A percentile compares a stretch with the other conserved stretches of the same genome.
Conservation (phyloP, 2,888 invertebrate species). For the Poecilus cupreus region DNA sequence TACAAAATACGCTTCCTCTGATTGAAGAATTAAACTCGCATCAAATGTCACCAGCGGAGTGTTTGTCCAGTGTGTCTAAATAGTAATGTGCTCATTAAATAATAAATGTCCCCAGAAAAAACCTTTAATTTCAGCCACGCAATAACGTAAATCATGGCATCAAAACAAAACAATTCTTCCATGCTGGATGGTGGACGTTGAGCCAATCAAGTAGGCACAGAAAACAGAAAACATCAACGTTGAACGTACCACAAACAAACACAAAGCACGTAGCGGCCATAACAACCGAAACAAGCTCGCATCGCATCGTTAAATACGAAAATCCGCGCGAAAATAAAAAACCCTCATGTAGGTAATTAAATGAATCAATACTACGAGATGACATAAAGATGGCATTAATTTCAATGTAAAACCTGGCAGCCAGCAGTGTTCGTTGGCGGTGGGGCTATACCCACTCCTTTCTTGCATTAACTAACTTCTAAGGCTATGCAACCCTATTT, state of each 20-base stretch:
- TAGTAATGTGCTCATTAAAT: neutral
- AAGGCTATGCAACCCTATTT: slow-evolving; percentile 69
- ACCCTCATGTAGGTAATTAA: slow-evolving; percentile 39
- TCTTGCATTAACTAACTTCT: slow-evolving; percentile 70
- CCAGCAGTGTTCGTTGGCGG: slow-evolving; percentile 23
- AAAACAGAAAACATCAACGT: slow-evolving; percentile 19
- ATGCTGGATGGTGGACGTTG: neutral
- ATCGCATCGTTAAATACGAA: slow-evolving; percentile 30
- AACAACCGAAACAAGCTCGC: slow-evolving; percentile 22
- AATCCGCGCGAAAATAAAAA: slow-evolving; percentile 29
- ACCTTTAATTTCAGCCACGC: neutral
- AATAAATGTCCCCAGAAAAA: neutral
- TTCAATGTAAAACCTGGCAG: slow-evolving; percentile 51
- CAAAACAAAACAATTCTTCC: slow-evolving; percentile 19
- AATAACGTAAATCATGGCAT: neutral
- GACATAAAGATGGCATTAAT: slow-evolving; percentile 56
- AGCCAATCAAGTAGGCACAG: slow-evolving; percentile 22
- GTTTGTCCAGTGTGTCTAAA: neutral
- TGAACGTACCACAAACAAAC: neutral
- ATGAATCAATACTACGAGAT: slow-evolving; percentile 49
- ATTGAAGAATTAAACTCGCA: neutral
- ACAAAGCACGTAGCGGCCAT: slow-evolving; percentile 29
- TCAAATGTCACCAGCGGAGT: neutral
- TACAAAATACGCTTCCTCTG: too few relatives aligned
- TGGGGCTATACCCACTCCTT: slow-evolving; percentile 28